Conservation (phyloP, 2,797 vertebrate species). For the Alcedo atthis region DNA sequence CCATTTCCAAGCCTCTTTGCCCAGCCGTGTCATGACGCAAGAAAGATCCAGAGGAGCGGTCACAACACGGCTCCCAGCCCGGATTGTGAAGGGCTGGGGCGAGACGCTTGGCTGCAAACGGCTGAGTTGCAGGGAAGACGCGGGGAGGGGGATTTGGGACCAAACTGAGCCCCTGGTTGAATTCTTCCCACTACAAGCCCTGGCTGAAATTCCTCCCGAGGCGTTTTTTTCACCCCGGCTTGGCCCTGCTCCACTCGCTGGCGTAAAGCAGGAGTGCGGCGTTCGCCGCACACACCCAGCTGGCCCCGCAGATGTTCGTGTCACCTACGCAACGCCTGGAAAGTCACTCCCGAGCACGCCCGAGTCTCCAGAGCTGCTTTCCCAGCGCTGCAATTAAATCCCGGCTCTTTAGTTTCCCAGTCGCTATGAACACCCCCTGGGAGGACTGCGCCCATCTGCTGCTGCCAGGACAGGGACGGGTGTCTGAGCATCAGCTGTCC, state of each 20-base stretch:
- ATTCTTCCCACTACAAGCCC: not conserved
- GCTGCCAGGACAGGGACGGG: not conserved
- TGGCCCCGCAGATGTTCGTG: constrained; percentile 40
- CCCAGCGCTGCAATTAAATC: constrained; percentile 13
- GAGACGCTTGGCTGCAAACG: not conserved
- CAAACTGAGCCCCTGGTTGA: not conserved
- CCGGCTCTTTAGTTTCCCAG: not conserved
- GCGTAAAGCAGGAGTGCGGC: not conserved
- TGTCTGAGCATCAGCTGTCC: not conserved
- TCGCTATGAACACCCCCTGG: constrained; percentile 5
- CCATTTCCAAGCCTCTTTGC: not conserved
- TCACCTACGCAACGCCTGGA: not conserved
- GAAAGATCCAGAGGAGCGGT: not conserved
- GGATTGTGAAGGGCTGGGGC: rapidly evolving
- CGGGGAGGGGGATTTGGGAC: not conserved
- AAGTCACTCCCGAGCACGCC: constrained; percentile 12
- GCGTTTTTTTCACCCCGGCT: not conserved
- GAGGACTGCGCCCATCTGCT: constrained; percentile 41
- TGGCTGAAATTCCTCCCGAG: not conserved
- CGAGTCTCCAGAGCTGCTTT: not conserved
- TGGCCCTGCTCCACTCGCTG: not conserved
- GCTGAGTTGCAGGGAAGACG: not conserved
- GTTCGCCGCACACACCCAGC: constrained; percentile 15
- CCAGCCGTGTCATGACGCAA: not conserved
- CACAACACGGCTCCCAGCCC: not conserved